Percentiles rank a stretch among this genome's conserved stretches.
phyloP scores from a whole-genome alignment of 2,113 vertebrate species.

The Albula glossodonta region DNA sequence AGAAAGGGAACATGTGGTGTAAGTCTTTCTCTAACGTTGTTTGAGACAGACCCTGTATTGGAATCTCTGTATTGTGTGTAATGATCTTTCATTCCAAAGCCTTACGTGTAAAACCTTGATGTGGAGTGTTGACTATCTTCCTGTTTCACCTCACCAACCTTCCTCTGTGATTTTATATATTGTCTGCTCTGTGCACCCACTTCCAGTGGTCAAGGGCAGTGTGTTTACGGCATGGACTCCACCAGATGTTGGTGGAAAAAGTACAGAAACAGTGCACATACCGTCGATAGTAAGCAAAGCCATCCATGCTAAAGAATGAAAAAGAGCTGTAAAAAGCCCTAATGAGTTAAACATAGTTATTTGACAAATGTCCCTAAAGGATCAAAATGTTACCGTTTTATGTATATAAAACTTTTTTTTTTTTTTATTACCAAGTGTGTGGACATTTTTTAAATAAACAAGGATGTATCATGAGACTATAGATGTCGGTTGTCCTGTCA shows the following conservation, averaged over 20 bases:
- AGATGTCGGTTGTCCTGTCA: no score
- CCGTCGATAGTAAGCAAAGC: neutral
- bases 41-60: no score
- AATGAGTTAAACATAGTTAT: neutral
- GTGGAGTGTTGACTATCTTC: constrained; percentile 29
- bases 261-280: neutral
- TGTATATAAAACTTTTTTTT: no score
- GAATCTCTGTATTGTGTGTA: neutral
- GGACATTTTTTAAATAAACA: no score
- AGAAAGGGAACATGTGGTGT: no score
- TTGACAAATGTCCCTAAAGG: no score
- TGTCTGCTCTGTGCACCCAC: constrained; percentile 46
- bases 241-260: neutral
- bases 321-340: neutral
- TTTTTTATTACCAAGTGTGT: no score
- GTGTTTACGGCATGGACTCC: neutral
- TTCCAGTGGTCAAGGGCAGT: constrained; percentile 44
- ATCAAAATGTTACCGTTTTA: no score
- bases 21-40: no score
- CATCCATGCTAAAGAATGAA: neutral
- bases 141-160: constrained; percentile 32
- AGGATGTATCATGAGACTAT: no score
- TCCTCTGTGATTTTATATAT: constrained; percentile 27
- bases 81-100: neutral
- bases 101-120: constrained; percentile 20